phyloP scores from a whole-genome alignment of 2,888 invertebrate species.

The Drosophila algonquin region DNA sequence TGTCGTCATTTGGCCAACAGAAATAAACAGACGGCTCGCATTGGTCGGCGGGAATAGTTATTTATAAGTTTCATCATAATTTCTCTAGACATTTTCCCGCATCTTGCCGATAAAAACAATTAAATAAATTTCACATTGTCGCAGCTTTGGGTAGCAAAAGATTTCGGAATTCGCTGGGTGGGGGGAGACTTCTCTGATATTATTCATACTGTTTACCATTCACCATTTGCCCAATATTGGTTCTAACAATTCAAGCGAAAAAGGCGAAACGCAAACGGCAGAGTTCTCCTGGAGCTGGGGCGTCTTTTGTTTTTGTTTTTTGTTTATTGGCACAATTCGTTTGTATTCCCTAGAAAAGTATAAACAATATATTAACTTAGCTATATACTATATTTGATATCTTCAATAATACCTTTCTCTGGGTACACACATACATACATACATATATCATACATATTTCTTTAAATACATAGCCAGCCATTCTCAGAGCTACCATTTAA shows the following conservation, averaged over 20 bases:
- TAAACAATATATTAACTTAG: not conserved
- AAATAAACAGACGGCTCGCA: slow-evolving; percentile 61
- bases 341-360: slow-evolving; percentile 1
- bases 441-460: too few species aligned
- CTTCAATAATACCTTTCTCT: too few species aligned
- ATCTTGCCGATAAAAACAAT: slow-evolving; percentile 41
- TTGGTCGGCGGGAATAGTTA: slow-evolving; percentile 40
- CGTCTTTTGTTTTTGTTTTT: slow-evolving; percentile 28
- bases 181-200: not conserved
- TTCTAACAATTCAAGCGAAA: not conserved
- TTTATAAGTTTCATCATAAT: slow-evolving; percentile 45
- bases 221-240: slow-evolving; percentile 22
- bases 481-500: too few species aligned
- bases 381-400: too few species aligned
- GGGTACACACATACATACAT: too few species aligned
- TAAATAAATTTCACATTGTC: slow-evolving; percentile 34
- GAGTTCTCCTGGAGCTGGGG: slow-evolving; percentile 3
- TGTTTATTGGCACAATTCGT: slow-evolving; percentile 44
- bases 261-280: slow-evolving; percentile 1
- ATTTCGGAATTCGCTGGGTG: not conserved
- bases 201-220: slow-evolving; percentile 21
- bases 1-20: slow-evolving; percentile 70
- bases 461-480: too few species aligned
- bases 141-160: not conserved
- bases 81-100: slow-evolving; percentile 36